Evolutionary conservation across 1,140 invertebrate genomes (phyloP), one percentile per base, ranked within the genome.

Genomic region (Babylonia areolata): DNA sequence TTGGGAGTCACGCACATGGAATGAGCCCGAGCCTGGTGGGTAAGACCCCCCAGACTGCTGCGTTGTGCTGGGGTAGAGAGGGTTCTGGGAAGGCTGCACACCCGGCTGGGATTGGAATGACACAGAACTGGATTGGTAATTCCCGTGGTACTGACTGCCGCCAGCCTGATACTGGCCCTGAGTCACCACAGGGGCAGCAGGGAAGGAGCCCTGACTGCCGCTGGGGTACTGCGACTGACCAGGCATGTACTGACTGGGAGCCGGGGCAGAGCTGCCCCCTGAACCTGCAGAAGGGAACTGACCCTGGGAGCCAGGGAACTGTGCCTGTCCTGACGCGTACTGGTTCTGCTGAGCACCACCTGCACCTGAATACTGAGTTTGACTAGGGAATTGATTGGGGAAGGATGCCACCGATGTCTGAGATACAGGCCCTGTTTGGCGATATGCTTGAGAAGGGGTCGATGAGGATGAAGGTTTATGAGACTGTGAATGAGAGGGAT

Each of bases 241-340:
- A 84, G 87, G 69, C n/a, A 87, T 85, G 86, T 89, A 92, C 86
- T 91, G 91, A 78, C 87, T 91, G 83, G 90, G 90, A 84, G 89
- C 88, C 85, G 87, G 77, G 46, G 81, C 54, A 87, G 90, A 69
- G 54, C 35, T 28, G 35, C 75, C 23, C 35, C 35, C 75, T 28
- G 75, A 77, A 39, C 80, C 87, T 58, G 78, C 42, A 23, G 87
- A 81, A 35, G 84, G 77, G 71, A 80, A 88, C 42, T 82, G 69
- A 31, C 85, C 42, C 77, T 86, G 87, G 35, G 58, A 81, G 31
- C 81, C 81, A 31, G 82, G 84, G 37, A 73, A 88, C 85, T 87
- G 88, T 33, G 77, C 71, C 80, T 71, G 83, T 37, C 79, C 84
- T 9, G 82, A 75, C 37, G 83, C 33, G 35, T 37, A 75, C 69